These are phyloP conservation scores for Oncorhynchus keta DNA, from an alignment of 2,113 vertebrate species.

Conservation along the genomic window DNA sequence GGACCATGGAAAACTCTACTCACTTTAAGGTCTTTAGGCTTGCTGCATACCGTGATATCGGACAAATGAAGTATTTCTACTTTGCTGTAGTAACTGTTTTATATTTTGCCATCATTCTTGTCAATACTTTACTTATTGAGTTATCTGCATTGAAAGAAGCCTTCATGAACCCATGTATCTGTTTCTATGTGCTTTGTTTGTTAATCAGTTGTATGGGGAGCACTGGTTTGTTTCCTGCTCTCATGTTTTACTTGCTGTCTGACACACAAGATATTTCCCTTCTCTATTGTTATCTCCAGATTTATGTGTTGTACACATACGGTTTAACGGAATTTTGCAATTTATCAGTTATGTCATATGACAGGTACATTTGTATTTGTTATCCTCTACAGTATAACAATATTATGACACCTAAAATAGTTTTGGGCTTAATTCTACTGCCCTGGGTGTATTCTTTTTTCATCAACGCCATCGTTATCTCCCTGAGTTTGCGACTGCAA, in stretches of 20 bases:
- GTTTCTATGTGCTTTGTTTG: too few relatives aligned
- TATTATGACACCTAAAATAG: too few relatives aligned
- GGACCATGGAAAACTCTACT: conserved; percentile 31
- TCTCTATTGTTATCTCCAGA: conserved; percentile 44
- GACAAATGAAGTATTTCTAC: conserved; percentile 27
- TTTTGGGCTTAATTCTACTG: too few relatives aligned
- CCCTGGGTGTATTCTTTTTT: too few relatives aligned
- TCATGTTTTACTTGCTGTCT: too few relatives aligned
- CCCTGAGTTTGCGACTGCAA: too few relatives aligned
- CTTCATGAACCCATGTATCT: conserved; percentile 39
- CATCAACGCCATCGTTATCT: too few relatives aligned
- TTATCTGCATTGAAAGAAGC: conserved; percentile 35
- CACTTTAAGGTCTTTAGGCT: conserved; percentile 35
- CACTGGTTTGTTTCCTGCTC: too few relatives aligned
- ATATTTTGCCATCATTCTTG: conserved; percentile 21
- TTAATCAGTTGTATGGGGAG: too few relatives aligned
- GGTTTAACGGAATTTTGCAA: conserved; percentile 34
- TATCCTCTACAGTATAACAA: conserved; percentile 44
- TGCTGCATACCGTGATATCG: conserved; percentile 36
- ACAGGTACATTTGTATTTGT: conserved; percentile 52
- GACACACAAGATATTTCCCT: conserved; percentile 30
- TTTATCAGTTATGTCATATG: conserved; percentile 55
- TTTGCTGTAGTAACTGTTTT: conserved; percentile 31
- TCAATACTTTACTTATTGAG: conserved; percentile 33
- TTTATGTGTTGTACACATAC: conserved; percentile 53